Percentiles rank a stretch among this genome's conserved stretches.
Conservation (phyloP, 2,113 vertebrate genomes). For the Rhynchopsitta pachyrhyncha region DNA sequence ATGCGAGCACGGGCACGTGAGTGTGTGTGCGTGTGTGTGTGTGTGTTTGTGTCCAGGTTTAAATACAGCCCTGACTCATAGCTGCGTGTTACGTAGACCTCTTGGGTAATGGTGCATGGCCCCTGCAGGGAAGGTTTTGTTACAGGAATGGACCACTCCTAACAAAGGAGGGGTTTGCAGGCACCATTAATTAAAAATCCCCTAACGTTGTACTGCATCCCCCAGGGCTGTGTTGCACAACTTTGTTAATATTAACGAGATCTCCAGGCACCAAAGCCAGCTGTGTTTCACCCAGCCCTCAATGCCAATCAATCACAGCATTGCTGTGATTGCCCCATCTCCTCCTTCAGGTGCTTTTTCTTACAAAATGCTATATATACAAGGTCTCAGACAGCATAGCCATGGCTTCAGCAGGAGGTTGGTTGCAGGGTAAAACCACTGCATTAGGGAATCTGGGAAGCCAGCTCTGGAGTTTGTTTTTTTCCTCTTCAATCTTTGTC, state of each 20-base stretch:
- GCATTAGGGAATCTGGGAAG: neutral
- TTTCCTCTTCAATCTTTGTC: neutral
- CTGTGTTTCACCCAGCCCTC: neutral
- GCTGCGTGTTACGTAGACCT: neutral
- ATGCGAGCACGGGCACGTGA: too few species aligned
- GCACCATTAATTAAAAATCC: neutral
- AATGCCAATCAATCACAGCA: neutral
- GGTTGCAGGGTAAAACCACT: neutral
- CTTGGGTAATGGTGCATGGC: neutral
- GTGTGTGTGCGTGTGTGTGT: too few species aligned
- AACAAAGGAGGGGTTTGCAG: neutral
- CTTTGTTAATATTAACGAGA: neutral
- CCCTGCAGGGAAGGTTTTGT: neutral
- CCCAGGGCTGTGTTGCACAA: neutral
- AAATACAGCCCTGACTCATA: neutral
- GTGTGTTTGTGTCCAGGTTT: too few species aligned
- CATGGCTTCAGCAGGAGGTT: neutral
- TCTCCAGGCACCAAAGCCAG: neutral
- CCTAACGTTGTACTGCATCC: neutral
- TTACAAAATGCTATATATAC: too few species aligned
- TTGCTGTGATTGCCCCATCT: fast-evolving
- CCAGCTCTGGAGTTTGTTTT: neutral
- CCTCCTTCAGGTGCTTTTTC: neutral
- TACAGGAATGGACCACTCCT: neutral
- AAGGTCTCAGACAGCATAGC: too few species aligned